Percentiles rank a stretch among this genome's conserved stretches.
Evolutionary conservation across 2,797 vertebrate genomes (phyloP).

Genomic region (Alosa sapidissima): DNA sequence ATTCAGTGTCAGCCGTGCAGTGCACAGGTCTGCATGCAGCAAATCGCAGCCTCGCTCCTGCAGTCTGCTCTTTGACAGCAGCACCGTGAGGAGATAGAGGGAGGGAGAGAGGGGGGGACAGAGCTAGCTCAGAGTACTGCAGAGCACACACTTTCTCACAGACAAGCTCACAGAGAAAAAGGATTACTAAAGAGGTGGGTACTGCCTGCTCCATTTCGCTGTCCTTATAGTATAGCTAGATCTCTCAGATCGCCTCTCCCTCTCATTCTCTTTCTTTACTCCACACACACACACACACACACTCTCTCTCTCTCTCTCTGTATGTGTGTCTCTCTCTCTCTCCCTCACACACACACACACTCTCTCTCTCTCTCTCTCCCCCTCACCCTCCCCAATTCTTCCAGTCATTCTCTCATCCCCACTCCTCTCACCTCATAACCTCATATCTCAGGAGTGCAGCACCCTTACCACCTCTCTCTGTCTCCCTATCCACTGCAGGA

Average conservation of each 20-base stretch:
- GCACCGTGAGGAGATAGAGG: conserved; percentile 48
- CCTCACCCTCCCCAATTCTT: not conserved
- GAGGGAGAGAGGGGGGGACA: conserved; percentile 23
- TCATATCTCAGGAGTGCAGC: not conserved
- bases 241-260: not conserved
- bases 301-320: conserved; percentile 23
- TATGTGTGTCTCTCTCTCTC: not conserved
- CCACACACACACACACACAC: conserved; percentile 21
- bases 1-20: conserved; percentile 67
- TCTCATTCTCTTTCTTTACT: not conserved
- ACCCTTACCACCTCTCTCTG: not conserved
- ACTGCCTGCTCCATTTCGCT: conserved; percentile 9
- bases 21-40: conserved; percentile 58
- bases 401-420: not conserved
- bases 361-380: conserved; percentile 26
- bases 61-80: conserved; percentile 62
- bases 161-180: conserved; percentile 16
- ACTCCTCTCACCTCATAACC: conserved; percentile 18
- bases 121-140: conserved; percentile 48
- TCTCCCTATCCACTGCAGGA: conserved; percentile 24
- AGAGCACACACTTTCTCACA: conserved; percentile 47
- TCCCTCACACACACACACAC: not conserved
- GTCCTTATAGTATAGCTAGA: not conserved
- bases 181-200: conserved; percentile 29
- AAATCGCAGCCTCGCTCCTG: conserved; percentile 57